These are phyloP conservation scores for Sarotherodon lohbergeri DNA, from an alignment of 2,113 vertebrate genomes.

Conservation along the genomic window DNA sequence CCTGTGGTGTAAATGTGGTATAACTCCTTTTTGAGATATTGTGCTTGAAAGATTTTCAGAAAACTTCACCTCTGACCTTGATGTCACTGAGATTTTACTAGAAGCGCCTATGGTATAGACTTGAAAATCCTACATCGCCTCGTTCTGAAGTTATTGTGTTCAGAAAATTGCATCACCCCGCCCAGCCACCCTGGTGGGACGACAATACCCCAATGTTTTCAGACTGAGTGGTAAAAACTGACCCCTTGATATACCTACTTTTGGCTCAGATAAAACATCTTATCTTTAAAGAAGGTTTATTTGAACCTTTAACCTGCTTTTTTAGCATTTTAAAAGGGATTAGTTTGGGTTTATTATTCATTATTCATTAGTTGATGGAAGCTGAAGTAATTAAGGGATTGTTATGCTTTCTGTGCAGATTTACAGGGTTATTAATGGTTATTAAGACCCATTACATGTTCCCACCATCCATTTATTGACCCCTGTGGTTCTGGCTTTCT, in stretches of 20 bases:
- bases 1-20: neutral
- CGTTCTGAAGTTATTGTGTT: neutral
- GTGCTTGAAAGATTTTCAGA: neutral
- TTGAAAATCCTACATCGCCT: neutral
- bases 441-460: neutral
- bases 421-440: neutral
- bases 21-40: neutral
- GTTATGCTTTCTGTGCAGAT: neutral
- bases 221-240: neutral
- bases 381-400: neutral
- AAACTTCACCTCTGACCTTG: neutral
- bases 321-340: neutral
- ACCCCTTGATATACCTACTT: neutral
- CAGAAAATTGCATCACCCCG: neutral
- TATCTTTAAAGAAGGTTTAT: neutral
- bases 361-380: neutral
- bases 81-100: neutral
- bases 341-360: neutral
- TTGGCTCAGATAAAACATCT: neutral
- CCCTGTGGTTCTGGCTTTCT: neutral
- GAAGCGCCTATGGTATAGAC: neutral
- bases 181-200: neutral
- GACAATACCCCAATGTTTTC: neutral
- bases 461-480: conserved; percentile 1
- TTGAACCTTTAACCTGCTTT: neutral